Evolutionary conservation across 2,888 invertebrate genomes (phyloP).

Genomic region (Synanthedon vespiformis): DNA sequence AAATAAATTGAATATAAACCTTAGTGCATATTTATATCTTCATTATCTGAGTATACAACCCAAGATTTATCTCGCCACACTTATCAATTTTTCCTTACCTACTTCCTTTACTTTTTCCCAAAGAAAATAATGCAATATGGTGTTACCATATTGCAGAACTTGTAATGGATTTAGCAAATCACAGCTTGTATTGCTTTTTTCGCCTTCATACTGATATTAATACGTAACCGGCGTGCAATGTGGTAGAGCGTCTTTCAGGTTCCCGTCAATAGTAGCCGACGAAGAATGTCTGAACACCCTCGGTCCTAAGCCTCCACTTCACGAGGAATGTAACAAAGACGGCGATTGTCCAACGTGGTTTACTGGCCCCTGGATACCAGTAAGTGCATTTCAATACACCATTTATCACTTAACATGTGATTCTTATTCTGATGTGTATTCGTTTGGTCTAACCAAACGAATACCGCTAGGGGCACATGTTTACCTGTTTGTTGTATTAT

Average conservation of each 20-base stretch:
- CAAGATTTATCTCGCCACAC: too few species aligned
- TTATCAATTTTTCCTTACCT: too few species aligned
- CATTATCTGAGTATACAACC: too few species aligned
- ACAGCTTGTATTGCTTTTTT: not conserved
- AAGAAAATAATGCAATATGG: not conserved
- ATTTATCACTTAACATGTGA: too few species aligned
- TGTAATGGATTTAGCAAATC: not conserved
- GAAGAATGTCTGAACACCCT: slow-evolving; percentile 76
- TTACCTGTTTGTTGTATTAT: too few species aligned
- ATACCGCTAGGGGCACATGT: too few species aligned
- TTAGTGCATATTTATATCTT: too few species aligned
- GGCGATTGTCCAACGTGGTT: slow-evolving; percentile 89
- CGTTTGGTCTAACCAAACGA: not conserved
- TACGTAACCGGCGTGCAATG: not conserved
- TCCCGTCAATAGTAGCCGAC: slow-evolving; percentile 79
- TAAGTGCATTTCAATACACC: slow-evolving; percentile 45
- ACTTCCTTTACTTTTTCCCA: not conserved
- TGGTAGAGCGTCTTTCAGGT: slow-evolving; percentile 31
- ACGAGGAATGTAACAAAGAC: slow-evolving; percentile 81
- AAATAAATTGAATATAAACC: too few species aligned
- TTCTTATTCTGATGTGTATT: too few species aligned
- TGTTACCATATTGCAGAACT: not conserved
- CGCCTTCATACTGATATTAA: not conserved
- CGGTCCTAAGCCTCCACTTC: slow-evolving; percentile 77
- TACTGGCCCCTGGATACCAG: slow-evolving; percentile 90